Conservation (phyloP, 2,797 vertebrate genomes). For the Sternarchorhynchus goeldii region DNA sequence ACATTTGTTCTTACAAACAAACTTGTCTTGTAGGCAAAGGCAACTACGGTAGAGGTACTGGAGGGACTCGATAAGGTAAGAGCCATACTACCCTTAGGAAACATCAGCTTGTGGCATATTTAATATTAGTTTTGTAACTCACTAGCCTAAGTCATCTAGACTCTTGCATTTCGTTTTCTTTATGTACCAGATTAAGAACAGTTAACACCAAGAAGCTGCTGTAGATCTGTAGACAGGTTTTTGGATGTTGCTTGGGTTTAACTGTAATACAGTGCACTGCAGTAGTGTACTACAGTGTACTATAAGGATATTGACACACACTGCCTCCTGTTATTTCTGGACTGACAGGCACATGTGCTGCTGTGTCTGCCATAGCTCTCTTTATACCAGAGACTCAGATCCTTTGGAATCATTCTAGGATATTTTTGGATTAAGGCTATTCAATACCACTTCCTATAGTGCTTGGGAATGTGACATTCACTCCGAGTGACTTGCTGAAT, state of each 20-base stretch:
- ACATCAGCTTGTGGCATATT: not conserved
- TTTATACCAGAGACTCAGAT: constrained; percentile 30
- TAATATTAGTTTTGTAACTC: constrained; percentile 4
- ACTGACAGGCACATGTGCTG: constrained; percentile 71
- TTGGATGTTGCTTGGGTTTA: not conserved
- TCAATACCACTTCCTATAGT: constrained; percentile 45
- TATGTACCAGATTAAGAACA: not conserved
- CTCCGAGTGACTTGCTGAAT: not conserved
- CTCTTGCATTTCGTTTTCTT: constrained; percentile 5
- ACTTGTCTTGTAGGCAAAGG: constrained; percentile 81
- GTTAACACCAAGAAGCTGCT: constrained; percentile 4
- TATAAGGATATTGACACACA: constrained; percentile 10
- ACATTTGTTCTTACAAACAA: not conserved
- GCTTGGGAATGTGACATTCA: constrained; percentile 30
- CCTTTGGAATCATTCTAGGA: constrained; percentile 15
- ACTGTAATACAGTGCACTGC: not conserved
- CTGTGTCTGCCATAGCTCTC: constrained; percentile 6
- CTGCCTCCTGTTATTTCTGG: constrained; percentile 42
- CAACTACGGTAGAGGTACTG: constrained; percentile 92
- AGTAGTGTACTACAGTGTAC: not conserved
- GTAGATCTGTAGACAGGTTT: constrained; percentile 26
- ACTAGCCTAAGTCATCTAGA: not conserved
- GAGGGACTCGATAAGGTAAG: constrained; percentile 97
- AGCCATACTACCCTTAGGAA: not conserved
- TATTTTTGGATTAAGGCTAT: constrained; percentile 64